A percentile compares a stretch with the other conserved stretches of the same genome.
Conservation (phyloP, 1,140 invertebrate species). For the Cepaea nemoralis region DNA sequence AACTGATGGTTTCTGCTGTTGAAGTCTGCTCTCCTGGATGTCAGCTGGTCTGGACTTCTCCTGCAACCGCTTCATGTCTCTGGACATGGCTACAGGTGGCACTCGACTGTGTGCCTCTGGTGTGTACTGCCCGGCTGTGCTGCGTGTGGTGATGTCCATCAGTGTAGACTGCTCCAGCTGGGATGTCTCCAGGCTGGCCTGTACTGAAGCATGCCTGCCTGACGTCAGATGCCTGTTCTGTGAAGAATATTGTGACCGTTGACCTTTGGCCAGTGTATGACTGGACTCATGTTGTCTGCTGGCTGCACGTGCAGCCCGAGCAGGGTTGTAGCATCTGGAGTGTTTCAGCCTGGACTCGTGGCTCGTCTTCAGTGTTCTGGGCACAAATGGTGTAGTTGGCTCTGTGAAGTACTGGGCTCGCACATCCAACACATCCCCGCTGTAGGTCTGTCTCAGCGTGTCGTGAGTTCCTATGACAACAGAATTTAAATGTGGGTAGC, state of each 20-base stretch:
- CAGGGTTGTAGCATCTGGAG: slow-evolving; percentile 67
- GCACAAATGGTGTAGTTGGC: slow-evolving; percentile 67
- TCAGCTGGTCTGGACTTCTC: slow-evolving; percentile 63
- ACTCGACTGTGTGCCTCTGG: slow-evolving; percentile 46
- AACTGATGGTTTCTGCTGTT: neutral
- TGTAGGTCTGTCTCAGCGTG: slow-evolving; percentile 52
- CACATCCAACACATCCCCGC: slow-evolving; percentile 66
- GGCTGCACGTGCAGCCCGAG: slow-evolving; percentile 32
- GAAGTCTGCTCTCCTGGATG: slow-evolving; percentile 49
- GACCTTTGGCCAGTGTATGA: neutral
- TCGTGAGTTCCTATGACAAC: neutral
- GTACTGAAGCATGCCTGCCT: neutral
- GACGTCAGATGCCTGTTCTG: neutral
- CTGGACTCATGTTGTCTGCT: neutral
- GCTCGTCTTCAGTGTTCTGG: slow-evolving; percentile 66
- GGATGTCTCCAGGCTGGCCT: slow-evolving; percentile 27
- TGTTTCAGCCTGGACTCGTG: slow-evolving; percentile 62
- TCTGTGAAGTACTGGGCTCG: slow-evolving; percentile 65
- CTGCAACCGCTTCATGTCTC: slow-evolving; percentile 68
- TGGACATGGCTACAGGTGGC: slow-evolving; percentile 65
- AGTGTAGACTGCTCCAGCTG: slow-evolving; percentile 55
- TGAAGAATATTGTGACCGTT: neutral
- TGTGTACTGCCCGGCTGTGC: slow-evolving; percentile 56
- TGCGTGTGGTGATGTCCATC: slow-evolving; percentile 67
- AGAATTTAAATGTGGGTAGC: neutral